These are phyloP conservation scores for Delichon dasypus DNA, from an alignment of 2,797 vertebrate species.

Conservation along the genomic window DNA sequence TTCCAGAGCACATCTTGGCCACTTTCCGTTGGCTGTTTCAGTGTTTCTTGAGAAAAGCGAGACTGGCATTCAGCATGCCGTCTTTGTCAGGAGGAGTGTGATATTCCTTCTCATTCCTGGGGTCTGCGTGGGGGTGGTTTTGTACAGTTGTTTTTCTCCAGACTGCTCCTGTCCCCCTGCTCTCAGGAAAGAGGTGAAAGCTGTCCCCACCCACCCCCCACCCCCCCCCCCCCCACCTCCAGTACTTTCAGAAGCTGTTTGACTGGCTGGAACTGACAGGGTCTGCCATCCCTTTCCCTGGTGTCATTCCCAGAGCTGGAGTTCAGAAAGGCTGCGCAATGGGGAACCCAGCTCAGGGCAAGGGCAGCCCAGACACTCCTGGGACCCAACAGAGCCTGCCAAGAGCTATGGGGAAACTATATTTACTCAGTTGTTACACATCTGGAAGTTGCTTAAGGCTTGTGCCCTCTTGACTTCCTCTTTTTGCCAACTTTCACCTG, in stretches of 20 bases:
- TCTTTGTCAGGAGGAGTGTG: background rate
- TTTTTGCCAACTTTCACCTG: background rate
- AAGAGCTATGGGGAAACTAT: background rate
- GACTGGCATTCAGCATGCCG: background rate
- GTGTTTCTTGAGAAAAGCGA: background rate
- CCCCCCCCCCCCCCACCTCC: fast-evolving
- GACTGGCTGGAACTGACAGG: background rate
- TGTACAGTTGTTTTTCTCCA: fast-evolving
- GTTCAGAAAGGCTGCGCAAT: background rate
- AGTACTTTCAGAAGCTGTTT: background rate
- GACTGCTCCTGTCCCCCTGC: background rate
- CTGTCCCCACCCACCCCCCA: fast-evolving
- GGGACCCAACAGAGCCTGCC: background rate
- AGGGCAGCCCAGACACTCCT: background rate
- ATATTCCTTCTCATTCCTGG: background rate
- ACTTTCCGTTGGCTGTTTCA: background rate
- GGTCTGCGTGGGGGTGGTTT: background rate
- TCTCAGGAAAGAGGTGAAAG: background rate
- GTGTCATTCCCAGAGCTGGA: background rate
- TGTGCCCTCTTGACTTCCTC: background rate
- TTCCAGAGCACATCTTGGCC: background rate
- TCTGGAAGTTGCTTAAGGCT: background rate
- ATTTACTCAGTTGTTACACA: background rate
- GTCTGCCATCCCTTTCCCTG: background rate
- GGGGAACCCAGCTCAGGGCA: background rate